Conservation (phyloP, 2,888 invertebrate species). For the Cheilosia grossa region DNA sequence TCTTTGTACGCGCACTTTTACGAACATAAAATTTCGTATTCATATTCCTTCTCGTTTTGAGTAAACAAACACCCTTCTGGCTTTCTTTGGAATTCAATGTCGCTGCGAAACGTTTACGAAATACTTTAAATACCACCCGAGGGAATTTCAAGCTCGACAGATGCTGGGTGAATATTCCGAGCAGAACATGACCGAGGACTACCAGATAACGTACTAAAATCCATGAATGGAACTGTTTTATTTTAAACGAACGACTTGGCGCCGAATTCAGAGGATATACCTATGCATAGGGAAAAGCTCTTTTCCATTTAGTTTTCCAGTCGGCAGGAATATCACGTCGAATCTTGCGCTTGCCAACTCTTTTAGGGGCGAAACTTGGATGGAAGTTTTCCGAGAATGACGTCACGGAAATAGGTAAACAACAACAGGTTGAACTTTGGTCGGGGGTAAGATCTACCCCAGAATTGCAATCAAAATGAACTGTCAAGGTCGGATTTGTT, state of each 20-base stretch:
- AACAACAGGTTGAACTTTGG: constrained; percentile 50
- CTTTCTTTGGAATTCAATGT: constrained; percentile 25
- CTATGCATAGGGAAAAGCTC: constrained; percentile 39
- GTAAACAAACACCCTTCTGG: constrained; percentile 3
- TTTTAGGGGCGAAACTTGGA: constrained; percentile 14
- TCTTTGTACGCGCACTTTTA: no score
- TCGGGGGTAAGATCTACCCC: neutral
- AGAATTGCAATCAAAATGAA: constrained; percentile 23
- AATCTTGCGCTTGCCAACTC: neutral
- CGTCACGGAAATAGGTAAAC: constrained; percentile 12
- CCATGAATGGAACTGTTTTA: constrained; percentile 64
- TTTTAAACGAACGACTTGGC: constrained; percentile 59
- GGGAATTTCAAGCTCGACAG: constrained; percentile 10
- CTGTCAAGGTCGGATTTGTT: constrained; percentile 69
- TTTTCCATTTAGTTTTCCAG: constrained; percentile 56
- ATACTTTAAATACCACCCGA: constrained; percentile 1
- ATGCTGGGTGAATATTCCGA: constrained; percentile 10
- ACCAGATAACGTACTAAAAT: constrained; percentile 60
- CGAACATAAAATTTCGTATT: no score
- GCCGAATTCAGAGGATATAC: constrained; percentile 14
- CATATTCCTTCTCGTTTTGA: no score
- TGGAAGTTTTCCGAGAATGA: constrained; percentile 7
- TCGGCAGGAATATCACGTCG: constrained; percentile 21
- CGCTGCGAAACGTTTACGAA: constrained; percentile 7
- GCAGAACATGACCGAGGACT: constrained; percentile 50